Conservation (phyloP, 1,140 invertebrate genomes). For the Chelonus insularis region DNA sequence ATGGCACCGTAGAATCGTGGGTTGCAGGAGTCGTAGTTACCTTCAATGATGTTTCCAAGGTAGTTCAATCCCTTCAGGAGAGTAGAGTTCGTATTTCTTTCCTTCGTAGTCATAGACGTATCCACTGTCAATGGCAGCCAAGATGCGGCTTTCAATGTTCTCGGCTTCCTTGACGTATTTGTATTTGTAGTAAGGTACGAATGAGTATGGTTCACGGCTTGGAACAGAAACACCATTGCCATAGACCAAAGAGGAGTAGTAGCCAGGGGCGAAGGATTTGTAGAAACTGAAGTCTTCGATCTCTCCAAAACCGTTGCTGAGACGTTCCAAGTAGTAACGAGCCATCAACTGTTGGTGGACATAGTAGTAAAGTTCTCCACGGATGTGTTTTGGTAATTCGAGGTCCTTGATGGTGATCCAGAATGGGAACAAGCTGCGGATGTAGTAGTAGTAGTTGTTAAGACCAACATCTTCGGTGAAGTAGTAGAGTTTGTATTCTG, state of each 20-base stretch:
- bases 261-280: conserved; percentile 65
- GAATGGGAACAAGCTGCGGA: conserved; percentile 69
- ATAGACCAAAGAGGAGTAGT: conserved; percentile 66
- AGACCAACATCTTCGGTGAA: conserved; percentile 73
- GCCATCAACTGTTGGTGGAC: conserved; percentile 65
- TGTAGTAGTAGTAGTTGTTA: conserved; percentile 73
- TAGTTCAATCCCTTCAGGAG: conserved; percentile 60
- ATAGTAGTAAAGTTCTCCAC: conserved; percentile 66
- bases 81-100: conserved; percentile 49
- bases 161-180: conserved; percentile 46
- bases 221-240: conserved; percentile 70
- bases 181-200: conserved; percentile 47
- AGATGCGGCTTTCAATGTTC: conserved; percentile 46
- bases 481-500: conserved; percentile 69
- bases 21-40: conserved; percentile 69
- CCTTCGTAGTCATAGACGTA: conserved; percentile 57
- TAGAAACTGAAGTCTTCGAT: conserved; percentile 66
- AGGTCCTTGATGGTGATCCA: conserved; percentile 64
- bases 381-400: conserved; percentile 60
- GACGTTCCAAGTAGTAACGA: conserved; percentile 69
- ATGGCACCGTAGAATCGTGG: conserved; percentile 63
- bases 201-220: conserved; percentile 50
- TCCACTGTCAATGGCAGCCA: conserved; percentile 67
- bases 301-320: conserved; percentile 64
- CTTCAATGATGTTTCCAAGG: conserved; percentile 70